phyloP scores from a whole-genome alignment of 2,797 vertebrate genomes.

The Aulostomus chinensis region DNA sequence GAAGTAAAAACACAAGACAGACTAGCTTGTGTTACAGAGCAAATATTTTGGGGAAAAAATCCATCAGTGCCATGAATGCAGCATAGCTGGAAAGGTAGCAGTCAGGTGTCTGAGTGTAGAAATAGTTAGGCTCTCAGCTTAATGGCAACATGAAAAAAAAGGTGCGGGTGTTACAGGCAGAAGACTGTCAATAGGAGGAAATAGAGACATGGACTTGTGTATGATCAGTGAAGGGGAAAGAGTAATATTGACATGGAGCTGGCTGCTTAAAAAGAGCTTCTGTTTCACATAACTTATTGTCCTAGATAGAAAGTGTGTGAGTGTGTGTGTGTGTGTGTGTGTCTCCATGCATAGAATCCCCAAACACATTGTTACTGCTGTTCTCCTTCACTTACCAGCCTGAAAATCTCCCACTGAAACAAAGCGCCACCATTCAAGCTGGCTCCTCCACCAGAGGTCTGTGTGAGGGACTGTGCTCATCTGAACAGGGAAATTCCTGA shows the following conservation, averaged over 20 bases:
- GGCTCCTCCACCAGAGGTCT: no score
- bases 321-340: slow-evolving; percentile 11
- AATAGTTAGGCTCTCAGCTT: slow-evolving; percentile 32
- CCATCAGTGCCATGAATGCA: slow-evolving; percentile 70
- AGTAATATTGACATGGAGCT: slow-evolving; percentile 69
- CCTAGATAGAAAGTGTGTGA: no score
- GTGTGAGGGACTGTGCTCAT: no score
- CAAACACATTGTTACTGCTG: no score
- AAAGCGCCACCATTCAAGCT: no score
- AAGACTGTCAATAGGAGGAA: slow-evolving; percentile 27
- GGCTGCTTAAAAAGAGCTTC: slow-evolving; percentile 56
- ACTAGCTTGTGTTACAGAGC: slow-evolving; percentile 83
- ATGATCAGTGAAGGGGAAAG: slow-evolving; percentile 58
- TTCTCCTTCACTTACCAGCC: no score
- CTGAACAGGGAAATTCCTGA: no score
- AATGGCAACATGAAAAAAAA: no score
- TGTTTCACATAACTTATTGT: slow-evolving; percentile 67
- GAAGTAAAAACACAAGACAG: slow-evolving; percentile 87
- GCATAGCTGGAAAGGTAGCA: slow-evolving; percentile 37
- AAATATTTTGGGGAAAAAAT: slow-evolving; percentile 83
- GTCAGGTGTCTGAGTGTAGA: slow-evolving; percentile 40
- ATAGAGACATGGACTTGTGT: slow-evolving; percentile 34
- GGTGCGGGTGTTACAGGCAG: no score
- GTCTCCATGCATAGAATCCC: no score
- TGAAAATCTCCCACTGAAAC: no score